Evolutionary conservation across 1,140 invertebrate genomes (phyloP).

Genomic region (Drosophila burlai): DNA sequence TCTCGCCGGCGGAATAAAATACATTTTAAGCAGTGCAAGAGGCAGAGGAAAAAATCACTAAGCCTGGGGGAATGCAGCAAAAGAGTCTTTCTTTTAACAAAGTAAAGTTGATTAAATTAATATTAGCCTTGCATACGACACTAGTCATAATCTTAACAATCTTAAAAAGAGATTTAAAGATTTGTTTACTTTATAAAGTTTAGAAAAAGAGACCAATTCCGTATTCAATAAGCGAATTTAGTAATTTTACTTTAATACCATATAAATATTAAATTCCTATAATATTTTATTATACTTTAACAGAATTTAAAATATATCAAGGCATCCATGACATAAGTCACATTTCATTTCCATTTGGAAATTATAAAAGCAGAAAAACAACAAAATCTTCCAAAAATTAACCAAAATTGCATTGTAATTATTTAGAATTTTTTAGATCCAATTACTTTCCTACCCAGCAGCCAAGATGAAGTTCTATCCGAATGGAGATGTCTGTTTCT

Average conservation of each 20-base stretch:
- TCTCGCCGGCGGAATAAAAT: constrained; percentile 40
- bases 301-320: neutral
- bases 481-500: constrained; percentile 50
- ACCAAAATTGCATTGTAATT: constrained; percentile 2
- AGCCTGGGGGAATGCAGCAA: neutral
- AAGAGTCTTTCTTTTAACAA: neutral
- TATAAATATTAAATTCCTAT: no score
- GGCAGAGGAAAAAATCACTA: neutral
- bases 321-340: neutral
- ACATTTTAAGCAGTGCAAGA: constrained; percentile 23
- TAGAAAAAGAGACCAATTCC: neutral
- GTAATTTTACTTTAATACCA: no score
- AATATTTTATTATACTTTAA: neutral
- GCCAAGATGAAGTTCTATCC: constrained; percentile 59
- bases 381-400: neutral
- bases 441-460: neutral
- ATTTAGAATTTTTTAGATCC: neutral
- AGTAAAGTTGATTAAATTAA: constrained; percentile 2
- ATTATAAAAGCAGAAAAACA: neutral
- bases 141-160: no score
- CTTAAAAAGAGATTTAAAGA: neutral
- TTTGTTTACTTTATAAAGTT: neutral
- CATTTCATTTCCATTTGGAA: neutral
- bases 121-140: neutral
- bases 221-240: no score